phyloP scores from a whole-genome alignment of 2,888 invertebrate genomes.

The Argyresthia albistria region DNA sequence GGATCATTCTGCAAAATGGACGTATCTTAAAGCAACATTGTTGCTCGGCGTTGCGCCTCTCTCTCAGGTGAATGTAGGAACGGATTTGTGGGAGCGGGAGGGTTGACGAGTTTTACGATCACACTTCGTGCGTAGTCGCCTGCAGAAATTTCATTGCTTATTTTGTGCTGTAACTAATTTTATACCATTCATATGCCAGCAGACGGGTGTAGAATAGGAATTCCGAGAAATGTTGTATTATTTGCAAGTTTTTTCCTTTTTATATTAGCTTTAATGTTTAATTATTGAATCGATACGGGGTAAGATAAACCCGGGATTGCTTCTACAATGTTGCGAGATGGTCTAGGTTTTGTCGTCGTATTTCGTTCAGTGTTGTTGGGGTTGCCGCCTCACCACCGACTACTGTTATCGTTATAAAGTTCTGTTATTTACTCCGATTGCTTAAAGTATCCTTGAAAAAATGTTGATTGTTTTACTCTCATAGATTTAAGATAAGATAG shows the following conservation, averaged over 20 bases:
- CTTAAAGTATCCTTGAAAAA: too few species aligned
- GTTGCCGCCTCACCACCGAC: too few species aligned
- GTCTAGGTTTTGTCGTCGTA: too few species aligned
- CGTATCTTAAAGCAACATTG: slow-evolving; percentile 28
- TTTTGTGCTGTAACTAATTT: slow-evolving; percentile 62
- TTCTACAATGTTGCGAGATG: not conserved
- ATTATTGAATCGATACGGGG: not conserved
- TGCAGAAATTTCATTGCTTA: slow-evolving; percentile 57
- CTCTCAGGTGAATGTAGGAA: slow-evolving; percentile 18
- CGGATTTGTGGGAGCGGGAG: slow-evolving; percentile 23
- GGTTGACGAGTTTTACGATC: slow-evolving; percentile 42
- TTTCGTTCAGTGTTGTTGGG: too few species aligned
- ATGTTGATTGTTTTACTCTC: too few species aligned
- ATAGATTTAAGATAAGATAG: too few species aligned
- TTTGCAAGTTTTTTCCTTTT: not conserved
- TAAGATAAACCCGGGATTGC: not conserved
- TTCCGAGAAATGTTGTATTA: slow-evolving; percentile 31
- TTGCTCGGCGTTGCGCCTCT: slow-evolving; percentile 30
- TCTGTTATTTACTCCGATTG: too few species aligned
- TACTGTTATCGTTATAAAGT: too few species aligned
- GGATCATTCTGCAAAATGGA: not conserved
- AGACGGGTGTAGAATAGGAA: slow-evolving; percentile 26
- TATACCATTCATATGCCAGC: slow-evolving; percentile 29
- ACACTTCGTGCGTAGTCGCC: slow-evolving; percentile 44
- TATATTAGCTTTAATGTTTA: not conserved